Conservation (phyloP, 2,113 vertebrate species). For the Eurypyga helias region DNA sequence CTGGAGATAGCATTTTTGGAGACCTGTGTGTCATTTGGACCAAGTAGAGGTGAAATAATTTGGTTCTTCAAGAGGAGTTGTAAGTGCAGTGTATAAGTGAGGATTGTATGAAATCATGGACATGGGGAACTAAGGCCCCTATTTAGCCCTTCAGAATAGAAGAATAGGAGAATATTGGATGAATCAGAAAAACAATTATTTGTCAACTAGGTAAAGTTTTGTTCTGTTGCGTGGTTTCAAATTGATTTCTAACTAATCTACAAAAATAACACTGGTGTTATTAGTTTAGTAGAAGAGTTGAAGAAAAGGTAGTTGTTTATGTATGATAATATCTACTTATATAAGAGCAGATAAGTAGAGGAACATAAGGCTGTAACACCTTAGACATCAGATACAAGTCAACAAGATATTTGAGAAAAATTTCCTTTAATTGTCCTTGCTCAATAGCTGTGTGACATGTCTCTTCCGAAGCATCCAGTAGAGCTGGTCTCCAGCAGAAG, state of each 20-base stretch:
- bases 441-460: background rate
- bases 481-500: background rate
- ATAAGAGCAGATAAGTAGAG: background rate
- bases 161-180: background rate
- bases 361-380: background rate
- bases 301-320: background rate
- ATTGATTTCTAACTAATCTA: background rate
- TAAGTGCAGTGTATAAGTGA: background rate
- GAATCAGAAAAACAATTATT: background rate
- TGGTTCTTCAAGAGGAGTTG: background rate
- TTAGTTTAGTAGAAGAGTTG: background rate
- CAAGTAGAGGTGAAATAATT: background rate
- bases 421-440: background rate
- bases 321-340: background rate
- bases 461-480: background rate
- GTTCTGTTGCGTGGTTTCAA: background rate
- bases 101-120: background rate
- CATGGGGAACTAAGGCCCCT: background rate
- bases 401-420: background rate
- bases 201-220: background rate
- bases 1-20: background rate
- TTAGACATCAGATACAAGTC: background rate
- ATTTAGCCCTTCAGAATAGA: background rate
- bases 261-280: background rate
- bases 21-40: background rate